Evolutionary conservation across 37 sponge, comb jelly and placozoan species (phyloP).

Genomic region (Ephydatia muelleri): DNA sequence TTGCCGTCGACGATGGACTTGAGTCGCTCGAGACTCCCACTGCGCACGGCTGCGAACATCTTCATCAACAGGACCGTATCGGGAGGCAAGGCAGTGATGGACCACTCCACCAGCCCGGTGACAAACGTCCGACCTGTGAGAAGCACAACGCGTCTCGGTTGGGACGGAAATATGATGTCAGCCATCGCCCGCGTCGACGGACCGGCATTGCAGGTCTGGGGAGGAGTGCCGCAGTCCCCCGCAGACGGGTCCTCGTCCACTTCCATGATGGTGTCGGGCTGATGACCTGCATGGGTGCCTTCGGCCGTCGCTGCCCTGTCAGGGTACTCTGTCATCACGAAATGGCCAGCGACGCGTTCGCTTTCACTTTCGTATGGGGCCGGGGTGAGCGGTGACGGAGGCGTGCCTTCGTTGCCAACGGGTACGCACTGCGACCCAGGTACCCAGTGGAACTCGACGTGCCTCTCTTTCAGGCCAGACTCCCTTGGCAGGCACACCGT

Average conservation of each 20-base stretch:
- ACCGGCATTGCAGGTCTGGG: neutral
- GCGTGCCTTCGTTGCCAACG: neutral
- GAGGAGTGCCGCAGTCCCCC: neutral
- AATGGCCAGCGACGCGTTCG: slow-evolving; percentile 2
- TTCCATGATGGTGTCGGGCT: slow-evolving; percentile 8
- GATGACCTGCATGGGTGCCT: neutral
- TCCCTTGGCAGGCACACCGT: slow-evolving; percentile 51
- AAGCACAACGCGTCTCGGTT: neutral
- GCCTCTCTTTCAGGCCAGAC: slow-evolving; percentile 20
- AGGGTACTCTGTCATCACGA: slow-evolving; percentile 17
- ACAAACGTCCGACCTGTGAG: neutral
- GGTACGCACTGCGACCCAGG: neutral
- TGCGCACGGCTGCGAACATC: slow-evolving; percentile 52
- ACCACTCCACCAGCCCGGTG: slow-evolving; percentile 57
- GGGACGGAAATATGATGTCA: neutral
- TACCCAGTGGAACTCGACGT: slow-evolving; percentile 39
- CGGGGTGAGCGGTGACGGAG: neutral
- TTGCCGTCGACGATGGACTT: slow-evolving; percentile 9
- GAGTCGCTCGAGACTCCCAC: slow-evolving; percentile 18
- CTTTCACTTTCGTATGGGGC: neutral
- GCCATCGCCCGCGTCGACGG: neutral
- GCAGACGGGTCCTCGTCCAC: neutral
- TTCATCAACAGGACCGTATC: slow-evolving; percentile 21
- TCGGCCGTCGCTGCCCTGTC: neutral
- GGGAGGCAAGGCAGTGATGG: slow-evolving; percentile 50